These are phyloP conservation scores for Nannobrachium achirus DNA, from an alignment of 2,113 vertebrate genomes.

Conservation along the genomic window DNA sequence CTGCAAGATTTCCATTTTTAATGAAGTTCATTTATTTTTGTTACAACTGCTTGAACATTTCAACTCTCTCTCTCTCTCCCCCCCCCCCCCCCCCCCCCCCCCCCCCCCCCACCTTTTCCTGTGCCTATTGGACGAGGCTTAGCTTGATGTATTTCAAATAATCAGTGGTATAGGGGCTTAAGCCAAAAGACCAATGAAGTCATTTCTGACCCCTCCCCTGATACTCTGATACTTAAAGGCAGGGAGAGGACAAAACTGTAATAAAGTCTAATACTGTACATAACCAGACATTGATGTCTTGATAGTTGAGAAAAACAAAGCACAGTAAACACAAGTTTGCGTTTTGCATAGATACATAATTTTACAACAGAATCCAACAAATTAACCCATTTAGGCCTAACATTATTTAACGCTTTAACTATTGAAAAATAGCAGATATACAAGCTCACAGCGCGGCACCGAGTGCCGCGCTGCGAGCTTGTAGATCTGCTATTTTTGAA, in stretches of 20 bases:
- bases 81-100: no score
- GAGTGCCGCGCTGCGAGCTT: no score
- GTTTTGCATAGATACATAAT: no score
- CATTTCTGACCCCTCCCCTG: slow-evolving; percentile 28
- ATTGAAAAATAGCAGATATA: no score
- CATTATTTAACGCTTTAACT: no score
- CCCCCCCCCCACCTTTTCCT: no score
- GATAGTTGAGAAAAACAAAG: background rate
- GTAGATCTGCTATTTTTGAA: no score
- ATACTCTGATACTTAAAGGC: background rate
- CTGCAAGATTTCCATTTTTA: slow-evolving; percentile 61
- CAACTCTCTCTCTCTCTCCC: background rate
- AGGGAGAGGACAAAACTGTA: background rate
- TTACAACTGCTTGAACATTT: slow-evolving; percentile 37
- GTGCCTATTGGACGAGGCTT: slow-evolving; percentile 28
- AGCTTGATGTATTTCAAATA: slow-evolving; percentile 49
- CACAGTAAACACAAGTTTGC: no score
- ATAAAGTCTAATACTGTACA: slow-evolving; percentile 19
- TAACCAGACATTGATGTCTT: background rate
- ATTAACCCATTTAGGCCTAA: no score
- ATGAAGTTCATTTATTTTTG: slow-evolving; percentile 60
- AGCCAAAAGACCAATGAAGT: slow-evolving; percentile 36
- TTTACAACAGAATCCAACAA: no score
- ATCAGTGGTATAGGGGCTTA: slow-evolving; percentile 33
- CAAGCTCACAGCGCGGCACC: no score